A percentile compares a stretch with the other conserved stretches of the same genome.
Conservation (phyloP, 1,140 invertebrate genomes). For the Branchinecta lynchi region DNA sequence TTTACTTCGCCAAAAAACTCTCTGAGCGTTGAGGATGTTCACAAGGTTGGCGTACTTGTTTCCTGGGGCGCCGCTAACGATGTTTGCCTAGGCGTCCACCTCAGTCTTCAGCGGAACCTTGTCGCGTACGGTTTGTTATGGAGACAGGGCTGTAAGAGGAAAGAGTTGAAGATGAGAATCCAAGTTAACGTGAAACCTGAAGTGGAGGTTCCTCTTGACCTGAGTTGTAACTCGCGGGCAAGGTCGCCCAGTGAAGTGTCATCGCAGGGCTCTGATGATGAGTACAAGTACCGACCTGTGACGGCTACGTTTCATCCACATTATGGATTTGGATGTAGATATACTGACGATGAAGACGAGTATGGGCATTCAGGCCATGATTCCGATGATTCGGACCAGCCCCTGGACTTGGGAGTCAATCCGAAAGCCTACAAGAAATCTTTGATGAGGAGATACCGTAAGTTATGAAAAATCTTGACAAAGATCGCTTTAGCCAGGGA, state of each 20-base stretch:
- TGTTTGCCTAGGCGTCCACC: too few relatives aligned
- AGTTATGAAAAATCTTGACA: constrained; percentile 36
- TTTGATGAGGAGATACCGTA: constrained; percentile 73
- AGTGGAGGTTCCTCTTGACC: constrained; percentile 17
- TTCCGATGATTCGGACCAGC: constrained; percentile 50
- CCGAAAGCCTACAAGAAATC: constrained; percentile 71
- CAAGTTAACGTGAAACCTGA: background rate
- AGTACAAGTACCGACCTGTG: constrained; percentile 24
- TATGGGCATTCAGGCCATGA: constrained; percentile 32
- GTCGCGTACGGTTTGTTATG: background rate
- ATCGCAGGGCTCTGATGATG: constrained; percentile 33
- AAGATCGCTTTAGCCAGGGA: too few relatives aligned
- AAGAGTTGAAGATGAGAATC: constrained; percentile 17
- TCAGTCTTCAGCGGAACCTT: background rate
- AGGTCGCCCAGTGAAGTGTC: background rate
- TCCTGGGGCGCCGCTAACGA: background rate
- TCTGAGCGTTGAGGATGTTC: background rate
- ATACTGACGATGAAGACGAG: constrained; percentile 19
- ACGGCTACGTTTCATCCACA: constrained; percentile 20
- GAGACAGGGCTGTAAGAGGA: background rate
- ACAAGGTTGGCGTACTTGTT: background rate
- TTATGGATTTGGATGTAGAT: constrained; percentile 16
- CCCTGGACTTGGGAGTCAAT: constrained; percentile 31
- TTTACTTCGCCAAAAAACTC: too few relatives aligned
- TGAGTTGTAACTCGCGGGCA: constrained; percentile 18